These are phyloP conservation scores for Hylaeus volcanicus DNA, from an alignment of 1,140 invertebrate species.

Conservation along the genomic window DNA sequence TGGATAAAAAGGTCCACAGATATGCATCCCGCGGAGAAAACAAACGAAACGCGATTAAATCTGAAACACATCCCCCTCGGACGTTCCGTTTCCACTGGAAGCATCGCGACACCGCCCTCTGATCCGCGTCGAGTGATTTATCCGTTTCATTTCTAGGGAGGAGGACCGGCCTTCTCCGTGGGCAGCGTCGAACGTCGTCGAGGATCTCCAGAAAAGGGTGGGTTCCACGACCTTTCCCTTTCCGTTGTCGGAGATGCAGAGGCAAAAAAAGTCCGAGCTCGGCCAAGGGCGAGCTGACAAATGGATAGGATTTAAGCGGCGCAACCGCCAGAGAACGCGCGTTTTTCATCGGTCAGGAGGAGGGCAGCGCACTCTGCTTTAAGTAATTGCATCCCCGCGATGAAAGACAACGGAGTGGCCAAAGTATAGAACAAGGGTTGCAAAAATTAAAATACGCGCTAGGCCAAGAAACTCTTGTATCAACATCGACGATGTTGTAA, in stretches of 20 bases:
- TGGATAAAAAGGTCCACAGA: too few relatives aligned
- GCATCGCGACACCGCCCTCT: neutral
- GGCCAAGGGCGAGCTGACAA: conserved; percentile 64
- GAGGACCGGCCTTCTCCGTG: neutral
- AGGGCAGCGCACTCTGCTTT: conserved; percentile 61
- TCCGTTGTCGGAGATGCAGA: conserved; percentile 40
- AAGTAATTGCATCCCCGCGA: conserved; percentile 72
- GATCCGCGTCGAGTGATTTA: conserved; percentile 7
- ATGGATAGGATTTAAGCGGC: conserved; percentile 69
- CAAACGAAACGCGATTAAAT: neutral
- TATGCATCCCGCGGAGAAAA: neutral
- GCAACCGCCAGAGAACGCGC: conserved; percentile 62
- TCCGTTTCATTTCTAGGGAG: conserved; percentile 13
- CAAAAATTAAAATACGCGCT: too few relatives aligned
- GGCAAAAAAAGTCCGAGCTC: conserved; percentile 36
- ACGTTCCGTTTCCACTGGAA: neutral
- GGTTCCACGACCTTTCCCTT: conserved; percentile 25
- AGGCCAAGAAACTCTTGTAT: too few relatives aligned
- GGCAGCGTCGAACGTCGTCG: conserved; percentile 4
- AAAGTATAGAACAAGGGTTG: too few relatives aligned
- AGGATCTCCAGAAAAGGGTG: neutral
- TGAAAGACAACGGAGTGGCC: neutral
- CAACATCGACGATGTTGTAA: too few relatives aligned
- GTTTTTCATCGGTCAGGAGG: conserved; percentile 69
- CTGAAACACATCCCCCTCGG: neutral